Base-by-base conservation (phyloP, 2,888 invertebrate species). In the Tiliacea aurago region DNA sequence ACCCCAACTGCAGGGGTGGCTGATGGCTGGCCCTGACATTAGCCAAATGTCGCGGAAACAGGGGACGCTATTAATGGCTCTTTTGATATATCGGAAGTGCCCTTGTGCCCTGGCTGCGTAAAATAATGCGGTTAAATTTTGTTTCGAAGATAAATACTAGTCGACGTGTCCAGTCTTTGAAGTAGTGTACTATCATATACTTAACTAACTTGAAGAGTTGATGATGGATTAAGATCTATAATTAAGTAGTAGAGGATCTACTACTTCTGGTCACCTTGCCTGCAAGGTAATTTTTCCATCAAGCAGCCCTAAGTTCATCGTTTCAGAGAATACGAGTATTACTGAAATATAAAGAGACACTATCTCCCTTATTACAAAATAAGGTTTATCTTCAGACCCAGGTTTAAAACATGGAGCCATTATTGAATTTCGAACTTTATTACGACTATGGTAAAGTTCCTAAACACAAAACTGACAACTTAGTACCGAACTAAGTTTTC, bases 11-110 rank as follows among this genome's bases (percentile, higher is more conserved):
- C 20, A 56, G 73, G 72, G 81, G 80, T 81, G 70, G 55, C 83
- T 49, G 81, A 78, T 81, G 70, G 56, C 83, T 49, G 66, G 63
- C 85, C 69, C 74, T 88, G 89, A 85, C 90, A 89, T 89, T 90
- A 89, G 84, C 85, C 83, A 88, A 90, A 90, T 90, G 90, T 87
- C 88, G 87, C 65, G 80, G 83, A 87, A 86, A 84, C 84, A 76
- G 77, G 84, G 86, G 87, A 68, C 75, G 68, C 81, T 82, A 88
- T 89, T 87, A 89, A 89, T 89, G 86, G 85, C 84, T 78, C 65
- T 84, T 85, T 84, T 89, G 86, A 87, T 88, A 88, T 87, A 88
- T 88, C 77, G 83, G 72, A 75, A 73, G 61, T 74, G 73, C 73
- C 74, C 75, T 76, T 76, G 61, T 71, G 41, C 28, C 43, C 33